Evolutionary conservation across 2,797 vertebrate species (phyloP).

Genomic region (Hippoglossus hippoglossus): DNA sequence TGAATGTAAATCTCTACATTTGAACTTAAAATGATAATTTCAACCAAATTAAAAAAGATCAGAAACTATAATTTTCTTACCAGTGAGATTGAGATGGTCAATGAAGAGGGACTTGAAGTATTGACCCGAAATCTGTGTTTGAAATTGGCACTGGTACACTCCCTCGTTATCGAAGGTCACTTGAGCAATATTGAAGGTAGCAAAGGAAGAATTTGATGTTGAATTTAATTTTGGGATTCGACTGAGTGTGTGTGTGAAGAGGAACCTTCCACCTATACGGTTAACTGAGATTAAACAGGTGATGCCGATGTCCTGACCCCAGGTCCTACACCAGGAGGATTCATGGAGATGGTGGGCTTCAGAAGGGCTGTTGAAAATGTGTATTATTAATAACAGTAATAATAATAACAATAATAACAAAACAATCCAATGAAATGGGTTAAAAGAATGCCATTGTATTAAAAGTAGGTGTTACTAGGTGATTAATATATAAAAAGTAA

Average conservation of each 20-base stretch:
- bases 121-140: background rate
- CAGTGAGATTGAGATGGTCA: background rate
- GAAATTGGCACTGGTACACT: background rate
- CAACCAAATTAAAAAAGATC: too few species aligned
- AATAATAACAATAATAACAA: too few species aligned
- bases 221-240: background rate
- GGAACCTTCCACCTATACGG: background rate
- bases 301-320: constrained; percentile 1
- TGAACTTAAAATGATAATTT: too few species aligned
- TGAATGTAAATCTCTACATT: too few species aligned
- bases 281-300: background rate
- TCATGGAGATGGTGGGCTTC: constrained; percentile 6
- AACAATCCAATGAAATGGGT: too few species aligned
- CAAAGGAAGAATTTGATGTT: background rate
- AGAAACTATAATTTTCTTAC: too few species aligned
- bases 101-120: background rate
- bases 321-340: background rate
- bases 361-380: background rate
- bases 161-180: background rate
- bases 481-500: too few species aligned
- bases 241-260: background rate
- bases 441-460: too few species aligned
- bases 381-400: too few species aligned
- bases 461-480: too few species aligned
- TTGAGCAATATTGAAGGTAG: background rate